phyloP scores from a whole-genome alignment of 2,888 invertebrate genomes.

The Himalopsyche tibetana region DNA sequence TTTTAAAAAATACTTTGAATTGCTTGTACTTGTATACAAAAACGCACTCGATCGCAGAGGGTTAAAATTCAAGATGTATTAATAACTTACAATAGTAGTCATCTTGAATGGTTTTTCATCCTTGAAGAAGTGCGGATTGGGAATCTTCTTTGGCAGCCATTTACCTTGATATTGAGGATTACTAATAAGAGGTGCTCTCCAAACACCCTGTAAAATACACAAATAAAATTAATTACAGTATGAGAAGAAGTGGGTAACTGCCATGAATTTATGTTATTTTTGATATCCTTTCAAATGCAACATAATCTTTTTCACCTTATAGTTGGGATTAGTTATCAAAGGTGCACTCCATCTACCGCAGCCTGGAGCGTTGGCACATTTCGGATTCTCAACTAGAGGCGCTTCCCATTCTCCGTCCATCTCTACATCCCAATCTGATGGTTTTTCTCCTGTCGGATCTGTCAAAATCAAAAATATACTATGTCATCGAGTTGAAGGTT shows the following conservation, averaged over 20 bases:
- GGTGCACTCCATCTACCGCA: constrained; percentile 95
- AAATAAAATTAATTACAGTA: neutral
- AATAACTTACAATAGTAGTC: constrained; percentile 89
- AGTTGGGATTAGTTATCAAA: constrained; percentile 90
- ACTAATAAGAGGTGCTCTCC: constrained; percentile 92
- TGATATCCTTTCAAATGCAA: too few species aligned
- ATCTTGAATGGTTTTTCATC: constrained; percentile 93
- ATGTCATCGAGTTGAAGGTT: neutral
- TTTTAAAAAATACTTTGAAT: too few species aligned
- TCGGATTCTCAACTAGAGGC: constrained; percentile 92
- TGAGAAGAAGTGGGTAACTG: too few species aligned
- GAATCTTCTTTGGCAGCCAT: constrained; percentile 91
- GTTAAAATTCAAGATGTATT: neutral
- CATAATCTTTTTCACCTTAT: constrained; percentile 77
- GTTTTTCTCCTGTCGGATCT: constrained; percentile 92
- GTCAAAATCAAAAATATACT: constrained; percentile 19
- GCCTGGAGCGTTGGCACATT: constrained; percentile 86
- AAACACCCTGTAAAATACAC: constrained; percentile 80
- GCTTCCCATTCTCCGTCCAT: constrained; percentile 99
- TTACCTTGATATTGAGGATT: constrained; percentile 97
- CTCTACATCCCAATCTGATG: constrained; percentile 97
- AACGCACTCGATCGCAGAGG: too few species aligned
- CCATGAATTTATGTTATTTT: neutral
- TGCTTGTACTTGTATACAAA: too few species aligned
- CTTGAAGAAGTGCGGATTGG: constrained; percentile 95